A percentile compares a stretch with the other conserved stretches of the same genome.
Conservation (phyloP, 2,888 invertebrate genomes). For the Epistrophe eligans region DNA sequence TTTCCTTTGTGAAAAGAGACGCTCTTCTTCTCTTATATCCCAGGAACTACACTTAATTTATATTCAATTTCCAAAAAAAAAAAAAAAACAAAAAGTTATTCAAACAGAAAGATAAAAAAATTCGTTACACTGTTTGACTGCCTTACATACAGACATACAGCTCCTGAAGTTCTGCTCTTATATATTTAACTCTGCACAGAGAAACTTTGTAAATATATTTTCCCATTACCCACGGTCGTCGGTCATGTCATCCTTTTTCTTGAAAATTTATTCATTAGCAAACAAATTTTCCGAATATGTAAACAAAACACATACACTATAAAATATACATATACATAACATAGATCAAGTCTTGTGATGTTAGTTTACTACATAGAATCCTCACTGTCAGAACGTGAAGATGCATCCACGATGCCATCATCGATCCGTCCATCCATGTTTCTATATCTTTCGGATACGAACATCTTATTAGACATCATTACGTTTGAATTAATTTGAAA, state of each 20-base stretch:
- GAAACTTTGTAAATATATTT: not conserved
- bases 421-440: conserved; percentile 22
- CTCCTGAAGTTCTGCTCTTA: conserved; percentile 9
- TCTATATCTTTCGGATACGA: conserved; percentile 45
- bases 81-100: conserved; percentile 50
- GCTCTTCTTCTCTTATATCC: not conserved
- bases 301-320: conserved; percentile 44
- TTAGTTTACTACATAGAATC: not conserved
- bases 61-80: conserved; percentile 38
- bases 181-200: conserved; percentile 4
- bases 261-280: conserved; percentile 73
- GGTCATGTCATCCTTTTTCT: conserved; percentile 40
- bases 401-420: conserved; percentile 26
- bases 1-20: not conserved
- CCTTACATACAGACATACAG: conserved; percentile 7
- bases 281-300: conserved; percentile 70
- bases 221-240: conserved; percentile 17
- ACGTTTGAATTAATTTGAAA: conserved; percentile 75
- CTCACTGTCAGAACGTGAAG: not conserved
- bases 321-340: no score
- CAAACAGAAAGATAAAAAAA: conserved; percentile 36
- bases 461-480: conserved; percentile 74
- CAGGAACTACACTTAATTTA: conserved; percentile 43
- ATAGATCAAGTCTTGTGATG: not conserved
- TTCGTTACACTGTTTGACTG: conserved; percentile 43